A percentile compares a stretch with the other conserved stretches of the same genome.
phyloP scores from a whole-genome alignment of 2,888 invertebrate genomes.

The Drosophila hawaiiensis region DNA sequence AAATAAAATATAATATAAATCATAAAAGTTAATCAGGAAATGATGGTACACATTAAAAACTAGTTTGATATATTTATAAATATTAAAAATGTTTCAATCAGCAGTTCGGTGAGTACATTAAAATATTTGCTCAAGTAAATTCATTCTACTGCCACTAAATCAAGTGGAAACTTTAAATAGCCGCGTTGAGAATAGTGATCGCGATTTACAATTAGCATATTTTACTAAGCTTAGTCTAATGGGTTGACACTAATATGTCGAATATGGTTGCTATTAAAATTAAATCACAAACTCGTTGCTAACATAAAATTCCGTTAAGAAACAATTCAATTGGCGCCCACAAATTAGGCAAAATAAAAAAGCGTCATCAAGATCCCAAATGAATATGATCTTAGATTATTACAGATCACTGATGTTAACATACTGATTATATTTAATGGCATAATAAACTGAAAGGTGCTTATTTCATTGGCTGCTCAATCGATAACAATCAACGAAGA shows the following conservation, averaged over 20 bases:
- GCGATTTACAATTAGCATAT: slow-evolving; percentile 66
- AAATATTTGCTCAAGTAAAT: slow-evolving; percentile 28
- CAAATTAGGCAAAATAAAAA: slow-evolving; percentile 43
- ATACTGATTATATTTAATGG: slow-evolving; percentile 37
- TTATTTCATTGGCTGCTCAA: slow-evolving; percentile 55
- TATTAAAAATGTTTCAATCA: slow-evolving; percentile 5
- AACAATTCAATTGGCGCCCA: slow-evolving; percentile 60
- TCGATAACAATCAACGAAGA: slow-evolving; percentile 14
- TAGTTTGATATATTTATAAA: background rate
- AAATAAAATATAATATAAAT: background rate
- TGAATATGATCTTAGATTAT: slow-evolving; percentile 35
- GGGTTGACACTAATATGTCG: slow-evolving; percentile 67
- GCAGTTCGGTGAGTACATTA: slow-evolving; percentile 26
- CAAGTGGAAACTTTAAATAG: slow-evolving; percentile 48
- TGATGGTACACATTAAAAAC: background rate
- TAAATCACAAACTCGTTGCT: slow-evolving; percentile 43
- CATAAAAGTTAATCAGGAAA: slow-evolving; percentile 5
- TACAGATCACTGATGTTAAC: slow-evolving; percentile 27
- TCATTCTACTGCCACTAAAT: slow-evolving; percentile 24
- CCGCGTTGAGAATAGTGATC: slow-evolving; percentile 40
- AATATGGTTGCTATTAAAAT: slow-evolving; percentile 63
- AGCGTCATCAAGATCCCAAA: slow-evolving; percentile 27
- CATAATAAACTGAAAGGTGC: slow-evolving; percentile 70
- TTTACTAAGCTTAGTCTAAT: slow-evolving; percentile 67
- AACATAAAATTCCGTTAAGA: slow-evolving; percentile 30